A percentile compares a stretch with the other conserved stretches of the same genome.
phyloP scores from a whole-genome alignment of 2,888 invertebrate genomes.

The Bursaphelenchus okinawaensis region DNA sequence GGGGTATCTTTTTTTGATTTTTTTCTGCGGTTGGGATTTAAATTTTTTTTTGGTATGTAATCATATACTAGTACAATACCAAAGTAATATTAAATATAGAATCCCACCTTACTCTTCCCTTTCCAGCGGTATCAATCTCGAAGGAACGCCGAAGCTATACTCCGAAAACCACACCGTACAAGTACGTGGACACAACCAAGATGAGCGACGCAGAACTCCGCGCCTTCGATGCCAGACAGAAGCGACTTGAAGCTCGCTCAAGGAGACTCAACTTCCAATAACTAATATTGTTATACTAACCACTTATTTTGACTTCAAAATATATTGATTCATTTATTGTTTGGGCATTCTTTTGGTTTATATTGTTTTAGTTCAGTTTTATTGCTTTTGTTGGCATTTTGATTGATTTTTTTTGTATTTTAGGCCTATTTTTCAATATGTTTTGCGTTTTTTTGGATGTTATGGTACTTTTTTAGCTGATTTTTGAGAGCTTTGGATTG shows the following conservation, averaged over 20 bases:
- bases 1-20: neutral
- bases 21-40: neutral
- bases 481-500: too few relatives aligned
- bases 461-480: too few relatives aligned
- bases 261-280: neutral
- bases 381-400: too few relatives aligned
- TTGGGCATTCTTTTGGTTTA: too few relatives aligned
- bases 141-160: constrained; percentile 1
- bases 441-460: too few relatives aligned
- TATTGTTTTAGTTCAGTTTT: too few relatives aligned
- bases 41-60: neutral
- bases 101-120: too few relatives aligned
- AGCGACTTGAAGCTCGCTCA: neutral
- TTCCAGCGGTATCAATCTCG: constrained; percentile 3
- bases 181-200: constrained; percentile 6
- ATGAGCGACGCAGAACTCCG: constrained; percentile 8
- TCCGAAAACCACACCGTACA: constrained; percentile 4
- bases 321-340: too few relatives aligned
- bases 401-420: too few relatives aligned
- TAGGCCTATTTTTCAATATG: too few relatives aligned
- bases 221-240: neutral
- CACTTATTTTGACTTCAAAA: neutral
- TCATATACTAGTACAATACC: too few relatives aligned
- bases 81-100: too few relatives aligned
- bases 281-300: neutral